Evolutionary conservation across 2,113 vertebrate species (phyloP), one percentile per base, ranked within the genome.

Genomic region (Sorex fumeus): DNA sequence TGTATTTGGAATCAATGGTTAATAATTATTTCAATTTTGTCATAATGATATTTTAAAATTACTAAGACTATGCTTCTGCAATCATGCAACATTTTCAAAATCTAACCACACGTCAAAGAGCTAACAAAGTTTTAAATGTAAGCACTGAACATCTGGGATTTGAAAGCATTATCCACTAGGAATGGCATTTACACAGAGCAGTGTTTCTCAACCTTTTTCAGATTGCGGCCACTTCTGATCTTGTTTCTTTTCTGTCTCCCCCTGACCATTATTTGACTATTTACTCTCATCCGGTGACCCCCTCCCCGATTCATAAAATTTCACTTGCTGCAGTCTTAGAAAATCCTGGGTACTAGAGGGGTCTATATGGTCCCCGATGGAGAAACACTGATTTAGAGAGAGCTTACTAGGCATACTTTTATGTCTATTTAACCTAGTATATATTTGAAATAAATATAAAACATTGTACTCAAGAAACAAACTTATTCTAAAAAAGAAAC

Each of bases 361-460:
- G 21, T 7, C 57, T 7, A 60, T 15, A 23, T 60, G 57, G 57
- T 60, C 57, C 19, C 57, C 6, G 19, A 60, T 21, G 16, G 19
- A 60, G 57, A 60, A 60, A 60, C 57, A 60, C 53, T 60, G 21
- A 19, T 30, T 12, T 66, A 66, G 64, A 66, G 2, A 86, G 6
- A 62, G 4, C 4, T 50, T 74, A 62, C 32, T 8, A 84, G 84
- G 21, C 60, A 36, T 86, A 16, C n/a, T n/a, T n/a, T 5, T 78
- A 34, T 16, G 4, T 4, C 10, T 90, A 64, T 8, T 75, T 50
- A 45, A 34, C 19, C 40, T 74, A 84, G 72, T 91, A 69, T 21
- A 74, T 30, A 60, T 74, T 57, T 80, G 16, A 72, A 82, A 69
- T 47, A 92, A 90, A 70, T n/a, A 47, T 43, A 89, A 87, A 89